phyloP scores from a whole-genome alignment of 2,888 invertebrate species.

The Neoaliturus tenellus region DNA sequence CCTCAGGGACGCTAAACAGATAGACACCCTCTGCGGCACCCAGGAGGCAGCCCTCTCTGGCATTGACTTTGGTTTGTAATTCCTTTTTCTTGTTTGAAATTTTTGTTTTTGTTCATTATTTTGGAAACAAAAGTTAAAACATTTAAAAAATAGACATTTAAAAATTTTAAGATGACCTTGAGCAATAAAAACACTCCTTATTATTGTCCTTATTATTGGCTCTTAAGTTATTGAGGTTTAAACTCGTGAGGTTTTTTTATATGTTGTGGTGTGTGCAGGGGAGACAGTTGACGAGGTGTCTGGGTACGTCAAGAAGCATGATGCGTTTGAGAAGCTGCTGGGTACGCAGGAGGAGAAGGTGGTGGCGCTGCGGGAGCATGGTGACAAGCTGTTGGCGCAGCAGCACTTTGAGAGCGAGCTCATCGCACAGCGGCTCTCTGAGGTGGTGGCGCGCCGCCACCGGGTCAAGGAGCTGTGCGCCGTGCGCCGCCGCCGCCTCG shows the following conservation, averaged over 20 bases:
- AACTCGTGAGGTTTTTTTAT: no score
- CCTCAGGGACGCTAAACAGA: conserved; percentile 93
- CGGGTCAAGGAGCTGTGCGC: conserved; percentile 82
- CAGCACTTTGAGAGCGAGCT: conserved; percentile 93
- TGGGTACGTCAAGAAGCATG: conserved; percentile 93
- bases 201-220: no score
- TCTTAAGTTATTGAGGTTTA: no score
- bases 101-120: no score
- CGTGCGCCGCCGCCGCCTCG: conserved; percentile 81
- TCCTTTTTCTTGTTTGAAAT: no score
- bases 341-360: conserved; percentile 93
- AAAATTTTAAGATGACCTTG: no score
- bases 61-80: conserved; percentile 69
- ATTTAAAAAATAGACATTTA: no score
- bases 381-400: conserved; percentile 90
- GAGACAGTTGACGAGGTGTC: conserved; percentile 93
- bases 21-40: conserved; percentile 90
- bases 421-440: conserved; percentile 84
- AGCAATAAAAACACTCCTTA: no score
- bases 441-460: conserved; percentile 82
- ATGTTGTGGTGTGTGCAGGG: no score
- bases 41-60: conserved; percentile 86
- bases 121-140: no score
- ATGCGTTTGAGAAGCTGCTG: conserved; percentile 94
- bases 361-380: conserved; percentile 87